Evolutionary conservation across 2,888 invertebrate genomes (phyloP).

Genomic region (Chelonus formosanus): DNA sequence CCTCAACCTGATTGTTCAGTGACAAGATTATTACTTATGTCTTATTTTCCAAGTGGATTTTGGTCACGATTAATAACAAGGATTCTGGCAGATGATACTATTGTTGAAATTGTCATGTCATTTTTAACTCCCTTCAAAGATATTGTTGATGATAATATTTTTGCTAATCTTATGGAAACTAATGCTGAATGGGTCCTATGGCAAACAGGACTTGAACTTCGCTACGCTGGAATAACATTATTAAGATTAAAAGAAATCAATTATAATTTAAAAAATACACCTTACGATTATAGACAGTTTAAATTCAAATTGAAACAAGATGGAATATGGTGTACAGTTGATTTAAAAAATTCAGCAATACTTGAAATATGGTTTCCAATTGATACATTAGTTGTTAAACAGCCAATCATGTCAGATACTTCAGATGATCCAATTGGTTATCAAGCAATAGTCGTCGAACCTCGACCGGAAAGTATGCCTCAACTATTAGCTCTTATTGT

Average conservation of each 20-base stretch:
- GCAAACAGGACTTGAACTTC: constrained; percentile 90
- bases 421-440: constrained; percentile 70
- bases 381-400: constrained; percentile 71
- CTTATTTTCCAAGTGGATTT: constrained; percentile 98
- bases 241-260: constrained; percentile 85
- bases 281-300: constrained; percentile 67
- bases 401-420: constrained; percentile 59
- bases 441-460: constrained; percentile 78
- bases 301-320: constrained; percentile 83
- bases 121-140: constrained; percentile 79
- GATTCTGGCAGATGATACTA: constrained; percentile 88
- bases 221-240: constrained; percentile 82
- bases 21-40: constrained; percentile 85
- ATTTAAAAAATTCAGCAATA: constrained; percentile 81
- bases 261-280: constrained; percentile 68
- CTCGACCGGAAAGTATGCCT: constrained; percentile 80
- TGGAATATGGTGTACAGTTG: constrained; percentile 85
- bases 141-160: constrained; percentile 71
- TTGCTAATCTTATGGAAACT: constrained; percentile 73
- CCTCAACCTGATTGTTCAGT: constrained; percentile 71
- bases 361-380: constrained; percentile 87
- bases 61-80: constrained; percentile 95
- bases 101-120: constrained; percentile 79
- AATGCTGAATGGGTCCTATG: constrained; percentile 92
- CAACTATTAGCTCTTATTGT: constrained; percentile 87